A percentile compares a stretch with the other conserved stretches of the same genome.
These are phyloP conservation scores for Sylvilagus bachmani DNA, from an alignment of 2,113 vertebrate genomes.

Conservation along the genomic window DNA sequence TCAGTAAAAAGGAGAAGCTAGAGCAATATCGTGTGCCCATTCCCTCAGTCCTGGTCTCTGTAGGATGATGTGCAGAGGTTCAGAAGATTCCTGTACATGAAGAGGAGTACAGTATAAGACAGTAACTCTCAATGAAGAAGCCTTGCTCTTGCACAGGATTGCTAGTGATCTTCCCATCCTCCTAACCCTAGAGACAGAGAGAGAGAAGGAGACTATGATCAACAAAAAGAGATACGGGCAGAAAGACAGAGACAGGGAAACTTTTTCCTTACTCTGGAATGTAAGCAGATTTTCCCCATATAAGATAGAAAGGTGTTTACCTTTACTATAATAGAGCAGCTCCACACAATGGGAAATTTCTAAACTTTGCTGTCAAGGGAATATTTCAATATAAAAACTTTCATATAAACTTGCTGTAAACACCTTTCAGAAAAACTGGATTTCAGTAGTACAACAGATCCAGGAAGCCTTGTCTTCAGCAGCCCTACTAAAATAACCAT, in stretches of 20 bases:
- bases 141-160: neutral
- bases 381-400: neutral
- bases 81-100: rapidly evolving
- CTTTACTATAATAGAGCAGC: neutral
- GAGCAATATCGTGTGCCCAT: neutral
- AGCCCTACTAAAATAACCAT: neutral
- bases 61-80: neutral
- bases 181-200: neutral
- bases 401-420: neutral
- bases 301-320: neutral
- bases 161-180: neutral
- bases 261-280: neutral
- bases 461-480: neutral
- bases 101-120: rapidly evolving
- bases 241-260: neutral
- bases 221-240: neutral
- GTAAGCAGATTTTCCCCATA: neutral
- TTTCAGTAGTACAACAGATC: neutral
- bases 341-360: neutral
- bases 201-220: neutral
- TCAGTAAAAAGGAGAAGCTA: neutral
- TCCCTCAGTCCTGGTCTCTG: neutral
- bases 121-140: neutral
- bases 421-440: neutral
- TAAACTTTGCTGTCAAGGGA: neutral